Evolutionary conservation across 1,140 invertebrate species (phyloP).

Genomic region (Pseudachorutes palmiensis): DNA sequence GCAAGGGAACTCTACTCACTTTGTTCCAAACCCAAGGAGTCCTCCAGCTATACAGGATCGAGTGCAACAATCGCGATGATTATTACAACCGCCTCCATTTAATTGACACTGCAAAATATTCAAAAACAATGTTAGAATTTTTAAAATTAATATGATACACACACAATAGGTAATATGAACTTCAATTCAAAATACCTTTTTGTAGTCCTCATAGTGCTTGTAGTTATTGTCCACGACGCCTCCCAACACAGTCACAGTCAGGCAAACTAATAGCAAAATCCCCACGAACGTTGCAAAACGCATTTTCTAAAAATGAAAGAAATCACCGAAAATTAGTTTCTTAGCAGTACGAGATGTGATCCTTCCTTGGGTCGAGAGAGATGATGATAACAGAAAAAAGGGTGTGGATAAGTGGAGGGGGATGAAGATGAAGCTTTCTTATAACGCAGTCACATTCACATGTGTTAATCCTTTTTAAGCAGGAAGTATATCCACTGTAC

Average conservation of each 20-base stretch:
- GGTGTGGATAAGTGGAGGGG: too few relatives aligned
- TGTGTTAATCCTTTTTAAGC: too few relatives aligned
- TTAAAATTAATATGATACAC: background rate
- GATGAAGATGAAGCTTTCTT: too few relatives aligned
- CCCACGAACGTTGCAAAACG: background rate
- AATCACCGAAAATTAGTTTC: too few relatives aligned
- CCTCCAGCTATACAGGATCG: background rate
- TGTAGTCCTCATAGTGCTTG: background rate
- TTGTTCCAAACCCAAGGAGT: conserved; percentile 5
- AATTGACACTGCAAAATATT: background rate
- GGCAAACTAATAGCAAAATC: background rate
- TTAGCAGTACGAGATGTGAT: too few relatives aligned
- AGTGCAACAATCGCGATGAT: background rate
- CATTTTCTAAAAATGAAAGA: too few relatives aligned
- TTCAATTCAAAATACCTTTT: background rate
- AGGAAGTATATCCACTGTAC: too few relatives aligned
- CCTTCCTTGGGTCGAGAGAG: too few relatives aligned
- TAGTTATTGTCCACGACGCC: background rate
- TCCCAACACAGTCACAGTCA: background rate
- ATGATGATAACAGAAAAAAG: too few relatives aligned
- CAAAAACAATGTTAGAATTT: background rate
- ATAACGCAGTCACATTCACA: too few relatives aligned
- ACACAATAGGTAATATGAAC: background rate
- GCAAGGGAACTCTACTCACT: too few relatives aligned
- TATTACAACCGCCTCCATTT: background rate